Evolutionary conservation across 2,888 invertebrate species (phyloP).

Genomic region (Osmoderma eremita): DNA sequence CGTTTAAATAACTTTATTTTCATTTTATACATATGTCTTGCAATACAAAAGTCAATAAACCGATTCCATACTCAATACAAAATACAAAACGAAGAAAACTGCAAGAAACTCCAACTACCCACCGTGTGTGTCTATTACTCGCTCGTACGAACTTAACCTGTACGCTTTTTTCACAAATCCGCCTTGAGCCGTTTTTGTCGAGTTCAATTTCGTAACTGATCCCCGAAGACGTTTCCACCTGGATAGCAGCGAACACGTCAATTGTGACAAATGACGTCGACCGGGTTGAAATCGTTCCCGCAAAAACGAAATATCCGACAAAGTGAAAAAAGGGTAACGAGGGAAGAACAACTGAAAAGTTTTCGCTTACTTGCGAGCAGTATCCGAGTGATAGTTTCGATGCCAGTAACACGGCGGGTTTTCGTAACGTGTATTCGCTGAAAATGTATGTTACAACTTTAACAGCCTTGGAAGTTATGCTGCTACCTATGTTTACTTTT

Average conservation of each 20-base stretch:
- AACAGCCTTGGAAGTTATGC: too few relatives aligned
- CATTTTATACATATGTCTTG: too few relatives aligned
- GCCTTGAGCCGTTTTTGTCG: conserved; percentile 10
- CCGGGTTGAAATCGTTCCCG: conserved; percentile 28
- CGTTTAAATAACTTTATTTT: too few relatives aligned
- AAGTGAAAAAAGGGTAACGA: conserved; percentile 28
- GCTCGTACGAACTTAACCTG: too few relatives aligned
- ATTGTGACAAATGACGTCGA: conserved; percentile 29
- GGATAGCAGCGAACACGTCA: conserved; percentile 24
- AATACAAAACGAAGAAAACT: too few relatives aligned
- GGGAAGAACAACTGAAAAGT: conserved; percentile 1
- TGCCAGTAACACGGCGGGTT: background rate
- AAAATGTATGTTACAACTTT: too few relatives aligned
- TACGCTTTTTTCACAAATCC: conserved; percentile 15
- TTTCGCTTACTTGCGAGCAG: background rate
- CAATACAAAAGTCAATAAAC: too few relatives aligned
- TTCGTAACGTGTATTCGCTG: too few relatives aligned
- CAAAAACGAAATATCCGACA: conserved; percentile 21
- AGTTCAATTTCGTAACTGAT: conserved; percentile 27
- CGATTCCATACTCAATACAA: too few relatives aligned
- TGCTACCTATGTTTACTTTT: too few relatives aligned
- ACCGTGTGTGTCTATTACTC: too few relatives aligned
- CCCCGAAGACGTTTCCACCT: conserved; percentile 22
- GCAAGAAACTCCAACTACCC: too few relatives aligned
- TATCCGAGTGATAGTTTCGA: background rate